Conservation (phyloP, 2,888 invertebrate genomes). For the Tetheella fluctuosa region DNA sequence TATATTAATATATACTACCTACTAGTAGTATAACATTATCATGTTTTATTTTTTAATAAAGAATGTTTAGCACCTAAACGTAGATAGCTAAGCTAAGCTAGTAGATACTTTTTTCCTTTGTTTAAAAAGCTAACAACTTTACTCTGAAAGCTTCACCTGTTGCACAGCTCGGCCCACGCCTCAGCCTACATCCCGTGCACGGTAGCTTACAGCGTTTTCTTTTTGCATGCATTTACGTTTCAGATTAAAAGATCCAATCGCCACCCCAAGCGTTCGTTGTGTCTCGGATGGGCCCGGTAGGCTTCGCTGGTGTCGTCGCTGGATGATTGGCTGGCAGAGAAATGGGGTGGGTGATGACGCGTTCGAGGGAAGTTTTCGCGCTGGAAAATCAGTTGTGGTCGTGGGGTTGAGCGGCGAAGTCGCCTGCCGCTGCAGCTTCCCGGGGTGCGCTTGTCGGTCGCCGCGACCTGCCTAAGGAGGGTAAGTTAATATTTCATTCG, state of each 20-base stretch:
- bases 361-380: constrained; percentile 80
- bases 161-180: constrained; percentile 56
- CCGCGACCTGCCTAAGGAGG: constrained; percentile 65
- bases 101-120: not conserved
- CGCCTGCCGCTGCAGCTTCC: constrained; percentile 62
- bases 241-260: constrained; percentile 83
- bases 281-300: constrained; percentile 62
- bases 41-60: not conserved
- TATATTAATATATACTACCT: no score
- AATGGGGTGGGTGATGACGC: constrained; percentile 80
- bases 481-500: constrained; percentile 80
- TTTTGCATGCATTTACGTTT: constrained; percentile 83
- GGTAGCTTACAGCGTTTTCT: constrained; percentile 73
- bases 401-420: constrained; percentile 70
- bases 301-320: constrained; percentile 50
- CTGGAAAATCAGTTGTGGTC: constrained; percentile 77
- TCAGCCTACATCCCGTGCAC: constrained; percentile 60
- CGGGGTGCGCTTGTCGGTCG: constrained; percentile 47
- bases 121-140: constrained; percentile 18
- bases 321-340: constrained; percentile 63
- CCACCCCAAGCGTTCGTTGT: constrained; percentile 69
- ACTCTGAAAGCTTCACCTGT: constrained; percentile 68
- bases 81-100: no score
- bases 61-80: no score
- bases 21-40: not conserved